These are phyloP conservation scores for Neostethus bicornis DNA, from an alignment of 2,797 vertebrate species.

Conservation along the genomic window DNA sequence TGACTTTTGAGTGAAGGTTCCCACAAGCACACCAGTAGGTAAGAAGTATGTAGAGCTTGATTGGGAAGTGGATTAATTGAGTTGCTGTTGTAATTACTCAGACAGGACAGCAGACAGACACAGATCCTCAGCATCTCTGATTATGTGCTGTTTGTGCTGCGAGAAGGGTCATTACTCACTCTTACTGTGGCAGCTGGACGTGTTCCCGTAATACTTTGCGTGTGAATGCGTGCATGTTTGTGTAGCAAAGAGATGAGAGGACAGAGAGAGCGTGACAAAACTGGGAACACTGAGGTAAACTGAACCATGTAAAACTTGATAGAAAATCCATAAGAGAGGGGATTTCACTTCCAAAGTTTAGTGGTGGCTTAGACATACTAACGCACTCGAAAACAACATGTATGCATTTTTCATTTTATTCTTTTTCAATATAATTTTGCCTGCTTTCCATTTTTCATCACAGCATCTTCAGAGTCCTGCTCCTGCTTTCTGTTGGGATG, in stretches of 20 bases:
- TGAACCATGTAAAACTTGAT: constrained; percentile 6
- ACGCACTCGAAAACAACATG: constrained; percentile 16
- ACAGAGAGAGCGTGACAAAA: constrained; percentile 13
- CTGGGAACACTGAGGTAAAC: constrained; percentile 9
- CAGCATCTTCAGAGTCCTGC: constrained; percentile 35
- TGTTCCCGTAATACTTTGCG: constrained; percentile 68
- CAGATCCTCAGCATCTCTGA: constrained; percentile 77
- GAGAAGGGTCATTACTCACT: constrained; percentile 77
- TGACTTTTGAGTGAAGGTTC: constrained; percentile 2
- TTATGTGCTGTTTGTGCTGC: constrained; percentile 72
- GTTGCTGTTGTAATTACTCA: constrained; percentile 75
- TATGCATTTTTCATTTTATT: too few relatives aligned
- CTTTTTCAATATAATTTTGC: too few relatives aligned
- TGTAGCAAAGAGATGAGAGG: constrained; percentile 23
- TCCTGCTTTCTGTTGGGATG: constrained; percentile 58
- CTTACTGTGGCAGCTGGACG: constrained; percentile 65
- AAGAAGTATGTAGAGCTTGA: constrained; percentile 65
- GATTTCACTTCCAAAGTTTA: constrained; percentile 8
- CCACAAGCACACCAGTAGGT: constrained; percentile 31
- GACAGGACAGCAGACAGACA: constrained; percentile 71
- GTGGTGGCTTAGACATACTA: neutral
- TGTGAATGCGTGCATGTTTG: constrained; percentile 27
- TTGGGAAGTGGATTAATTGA: constrained; percentile 77
- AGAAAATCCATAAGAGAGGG: constrained; percentile 4
- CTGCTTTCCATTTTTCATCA: constrained; percentile 53